Conservation (phyloP, 2,888 invertebrate genomes). For the Coleophora deauratella region DNA sequence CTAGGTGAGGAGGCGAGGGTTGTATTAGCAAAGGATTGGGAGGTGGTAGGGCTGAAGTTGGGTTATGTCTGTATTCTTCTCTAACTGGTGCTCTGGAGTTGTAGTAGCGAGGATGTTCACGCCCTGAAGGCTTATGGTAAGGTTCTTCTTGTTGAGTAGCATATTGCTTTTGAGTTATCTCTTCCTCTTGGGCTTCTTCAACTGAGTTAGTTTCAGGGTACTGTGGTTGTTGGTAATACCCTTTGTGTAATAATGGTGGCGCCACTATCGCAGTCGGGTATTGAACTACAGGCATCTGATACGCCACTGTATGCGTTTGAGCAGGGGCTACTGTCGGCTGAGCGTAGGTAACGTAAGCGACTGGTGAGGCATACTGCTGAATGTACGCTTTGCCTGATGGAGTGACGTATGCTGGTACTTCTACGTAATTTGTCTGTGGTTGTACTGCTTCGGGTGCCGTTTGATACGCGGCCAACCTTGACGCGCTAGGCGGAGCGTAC, state of each 20-base stretch:
- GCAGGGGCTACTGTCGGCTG: slow-evolving; percentile 39
- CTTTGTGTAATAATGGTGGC: slow-evolving; percentile 35
- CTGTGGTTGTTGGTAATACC: slow-evolving; percentile 37
- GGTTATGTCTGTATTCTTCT: slow-evolving; percentile 38
- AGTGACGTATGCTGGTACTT: slow-evolving; percentile 42
- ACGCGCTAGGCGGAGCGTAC: slow-evolving; percentile 27
- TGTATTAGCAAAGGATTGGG: slow-evolving; percentile 51
- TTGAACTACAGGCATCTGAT: slow-evolving; percentile 46
- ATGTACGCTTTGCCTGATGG: slow-evolving; percentile 43
- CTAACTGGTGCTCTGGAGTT: slow-evolving; percentile 41
- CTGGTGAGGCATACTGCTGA: slow-evolving; percentile 36
- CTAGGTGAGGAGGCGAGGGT: slow-evolving; percentile 41
- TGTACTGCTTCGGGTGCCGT: slow-evolving; percentile 38
- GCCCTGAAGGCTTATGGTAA: slow-evolving; percentile 26
- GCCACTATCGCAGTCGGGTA: slow-evolving; percentile 38
- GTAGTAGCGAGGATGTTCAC: slow-evolving; percentile 47
- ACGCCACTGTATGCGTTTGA: slow-evolving; percentile 34
- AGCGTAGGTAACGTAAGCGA: slow-evolving; percentile 43
- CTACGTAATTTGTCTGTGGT: slow-evolving; percentile 42
- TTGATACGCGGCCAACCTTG: slow-evolving; percentile 30
- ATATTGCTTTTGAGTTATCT: slow-evolving; percentile 39
- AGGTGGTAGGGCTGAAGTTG: slow-evolving; percentile 44
- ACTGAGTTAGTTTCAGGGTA: slow-evolving; percentile 41
- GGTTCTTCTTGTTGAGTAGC: slow-evolving; percentile 36
- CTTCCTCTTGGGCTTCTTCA: slow-evolving; percentile 38